Conservation (phyloP, 2,888 invertebrate species). For the Cerceris rybyensis region DNA sequence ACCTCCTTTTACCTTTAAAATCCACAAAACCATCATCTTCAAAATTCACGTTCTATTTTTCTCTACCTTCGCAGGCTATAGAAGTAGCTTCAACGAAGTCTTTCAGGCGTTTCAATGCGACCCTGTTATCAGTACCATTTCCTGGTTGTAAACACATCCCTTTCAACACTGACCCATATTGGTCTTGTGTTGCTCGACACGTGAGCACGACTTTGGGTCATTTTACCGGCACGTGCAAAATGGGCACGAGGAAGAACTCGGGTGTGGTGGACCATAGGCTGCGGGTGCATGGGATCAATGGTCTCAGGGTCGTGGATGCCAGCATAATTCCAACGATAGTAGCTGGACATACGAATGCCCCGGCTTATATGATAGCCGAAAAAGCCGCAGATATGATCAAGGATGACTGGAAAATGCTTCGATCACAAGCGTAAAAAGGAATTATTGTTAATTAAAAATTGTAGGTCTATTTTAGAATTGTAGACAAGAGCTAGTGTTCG, state of each 20-base stretch:
- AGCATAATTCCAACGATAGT: slow-evolving; percentile 84
- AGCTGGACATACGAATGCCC: slow-evolving; percentile 84
- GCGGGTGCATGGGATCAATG: slow-evolving; percentile 83
- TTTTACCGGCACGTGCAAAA: slow-evolving; percentile 83
- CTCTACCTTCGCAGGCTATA: slow-evolving; percentile 82
- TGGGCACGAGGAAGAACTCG: slow-evolving; percentile 80
- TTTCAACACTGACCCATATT: slow-evolving; percentile 88
- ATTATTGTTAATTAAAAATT: too few relatives aligned
- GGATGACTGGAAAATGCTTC: slow-evolving; percentile 69
- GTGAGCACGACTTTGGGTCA: slow-evolving; percentile 88
- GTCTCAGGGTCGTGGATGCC: slow-evolving; percentile 84
- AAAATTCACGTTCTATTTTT: neutral
- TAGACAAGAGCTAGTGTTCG: too few relatives aligned
- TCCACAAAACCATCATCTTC: neutral
- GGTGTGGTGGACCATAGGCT: slow-evolving; percentile 83
- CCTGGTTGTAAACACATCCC: slow-evolving; percentile 86
- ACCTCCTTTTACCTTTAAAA: too few relatives aligned
- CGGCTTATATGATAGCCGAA: slow-evolving; percentile 85
- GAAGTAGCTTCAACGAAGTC: slow-evolving; percentile 83
- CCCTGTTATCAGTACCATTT: slow-evolving; percentile 84
- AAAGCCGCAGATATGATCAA: slow-evolving; percentile 84
- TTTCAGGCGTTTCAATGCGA: slow-evolving; percentile 83
- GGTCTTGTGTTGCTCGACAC: slow-evolving; percentile 88
- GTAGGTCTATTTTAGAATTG: too few relatives aligned
- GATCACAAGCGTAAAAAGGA: too few relatives aligned